Percentiles rank a stretch among this genome's conserved stretches.
Conservation (phyloP, 2,888 invertebrate species). For the Leptinotarsa haldemani region DNA sequence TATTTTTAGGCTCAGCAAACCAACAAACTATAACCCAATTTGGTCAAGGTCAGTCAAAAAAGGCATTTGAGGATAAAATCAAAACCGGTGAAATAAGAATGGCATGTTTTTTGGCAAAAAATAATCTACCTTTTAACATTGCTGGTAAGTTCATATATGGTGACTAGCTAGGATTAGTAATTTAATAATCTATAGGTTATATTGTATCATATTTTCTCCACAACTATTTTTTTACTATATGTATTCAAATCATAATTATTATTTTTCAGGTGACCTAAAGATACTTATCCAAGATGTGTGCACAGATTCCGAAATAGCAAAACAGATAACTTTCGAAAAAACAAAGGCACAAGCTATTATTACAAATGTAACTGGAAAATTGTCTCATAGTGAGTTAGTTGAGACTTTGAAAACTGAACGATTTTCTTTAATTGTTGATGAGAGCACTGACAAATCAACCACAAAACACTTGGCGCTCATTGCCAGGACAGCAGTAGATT, state of each 20-base stretch:
- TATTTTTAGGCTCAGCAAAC: background rate
- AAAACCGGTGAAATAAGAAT: background rate
- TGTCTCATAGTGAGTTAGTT: background rate
- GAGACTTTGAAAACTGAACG: background rate
- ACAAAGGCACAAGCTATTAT: background rate
- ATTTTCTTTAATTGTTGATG: background rate
- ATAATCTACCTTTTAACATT: background rate
- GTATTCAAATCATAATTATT: background rate
- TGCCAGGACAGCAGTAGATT: background rate
- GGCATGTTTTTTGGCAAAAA: background rate
- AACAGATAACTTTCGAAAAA: background rate
- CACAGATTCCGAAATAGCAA: background rate
- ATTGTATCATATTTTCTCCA: background rate
- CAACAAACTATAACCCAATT: background rate
- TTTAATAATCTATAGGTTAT: background rate
- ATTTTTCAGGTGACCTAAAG: background rate
- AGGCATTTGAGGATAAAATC: background rate
- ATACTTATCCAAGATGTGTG: background rate
- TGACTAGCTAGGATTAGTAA: background rate
- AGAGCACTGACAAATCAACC: background rate
- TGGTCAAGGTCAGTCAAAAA: background rate
- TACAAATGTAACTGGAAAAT: background rate
- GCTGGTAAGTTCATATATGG: background rate
- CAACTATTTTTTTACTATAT: background rate
- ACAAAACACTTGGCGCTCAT: background rate